phyloP scores from a whole-genome alignment of 35 echinoderm and acorn worm species.

The Ptychodera flava region DNA sequence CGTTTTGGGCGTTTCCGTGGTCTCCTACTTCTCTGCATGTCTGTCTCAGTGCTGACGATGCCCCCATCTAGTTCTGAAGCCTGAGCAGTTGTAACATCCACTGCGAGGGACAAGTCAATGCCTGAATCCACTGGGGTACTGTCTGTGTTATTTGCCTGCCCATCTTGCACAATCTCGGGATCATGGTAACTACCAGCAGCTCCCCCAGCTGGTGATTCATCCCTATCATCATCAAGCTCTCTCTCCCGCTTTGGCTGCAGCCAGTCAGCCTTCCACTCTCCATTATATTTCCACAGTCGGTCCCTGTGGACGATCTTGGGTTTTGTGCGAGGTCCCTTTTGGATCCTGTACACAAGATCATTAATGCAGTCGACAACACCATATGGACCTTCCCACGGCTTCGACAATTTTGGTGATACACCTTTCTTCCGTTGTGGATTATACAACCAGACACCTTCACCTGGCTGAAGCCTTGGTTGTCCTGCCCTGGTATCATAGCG shows the following conservation, averaged over 20 bases:
- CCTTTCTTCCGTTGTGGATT: constrained; percentile 28
- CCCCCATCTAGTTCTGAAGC: neutral
- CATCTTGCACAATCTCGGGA: neutral
- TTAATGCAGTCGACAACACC: constrained; percentile 14
- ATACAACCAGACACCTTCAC: constrained; percentile 35
- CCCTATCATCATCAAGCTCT: neutral
- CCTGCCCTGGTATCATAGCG: constrained; percentile 20
- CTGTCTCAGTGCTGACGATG: neutral
- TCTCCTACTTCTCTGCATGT: neutral
- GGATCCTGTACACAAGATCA: constrained; percentile 24
- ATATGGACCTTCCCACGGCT: constrained; percentile 39
- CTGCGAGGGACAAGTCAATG: neutral
- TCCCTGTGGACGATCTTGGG: constrained; percentile 36
- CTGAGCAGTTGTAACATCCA: neutral
- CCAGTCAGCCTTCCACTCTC: constrained; percentile 13
- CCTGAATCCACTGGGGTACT: neutral
- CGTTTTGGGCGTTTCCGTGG: neutral
- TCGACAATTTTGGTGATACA: constrained; percentile 32
- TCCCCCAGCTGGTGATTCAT: neutral
- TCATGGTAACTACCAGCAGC: neutral
- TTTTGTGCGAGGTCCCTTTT: neutral
- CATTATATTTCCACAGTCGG: constrained; percentile 17
- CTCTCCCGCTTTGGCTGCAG: neutral
- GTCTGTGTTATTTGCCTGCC: neutral
- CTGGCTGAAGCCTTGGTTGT: neutral